Evolutionary conservation across 2,113 vertebrate genomes (phyloP).

Genomic region (Phalacrocorax aristotelis): DNA sequence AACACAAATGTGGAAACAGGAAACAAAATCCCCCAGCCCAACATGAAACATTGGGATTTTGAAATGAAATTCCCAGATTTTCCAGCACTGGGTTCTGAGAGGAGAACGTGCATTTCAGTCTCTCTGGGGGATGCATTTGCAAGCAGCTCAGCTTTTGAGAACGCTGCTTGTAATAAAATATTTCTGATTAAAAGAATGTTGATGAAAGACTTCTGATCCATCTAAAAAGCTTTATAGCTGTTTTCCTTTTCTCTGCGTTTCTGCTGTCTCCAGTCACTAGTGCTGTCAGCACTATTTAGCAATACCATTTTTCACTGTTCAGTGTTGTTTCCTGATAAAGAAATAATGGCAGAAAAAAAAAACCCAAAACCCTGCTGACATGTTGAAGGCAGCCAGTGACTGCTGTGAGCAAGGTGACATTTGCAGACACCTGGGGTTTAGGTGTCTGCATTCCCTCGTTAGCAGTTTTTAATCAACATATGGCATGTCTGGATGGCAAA

Average conservation of each 20-base stretch:
- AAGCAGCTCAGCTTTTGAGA: not conserved
- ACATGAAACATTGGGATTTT: not conserved
- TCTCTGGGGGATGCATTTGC: not conserved
- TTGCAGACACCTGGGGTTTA: not conserved
- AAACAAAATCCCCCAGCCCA: not conserved
- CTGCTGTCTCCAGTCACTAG: constrained; percentile 5
- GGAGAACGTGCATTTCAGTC: rapidly evolving
- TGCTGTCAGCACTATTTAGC: constrained; percentile 2
- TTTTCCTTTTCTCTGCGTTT: not conserved
- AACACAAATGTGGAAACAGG: not conserved
- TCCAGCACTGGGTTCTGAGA: not conserved
- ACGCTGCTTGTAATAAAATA: not conserved
- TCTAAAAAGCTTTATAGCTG: not conserved
- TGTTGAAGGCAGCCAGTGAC: not conserved
- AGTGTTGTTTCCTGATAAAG: not conserved
- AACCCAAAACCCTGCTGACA: not conserved
- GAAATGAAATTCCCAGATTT: constrained; percentile 18
- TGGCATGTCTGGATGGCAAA: not conserved
- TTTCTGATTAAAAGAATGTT: constrained; percentile 21
- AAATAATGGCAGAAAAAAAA: not conserved
- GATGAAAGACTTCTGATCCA: not conserved
- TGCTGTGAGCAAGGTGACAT: not conserved
- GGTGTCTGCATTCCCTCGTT: not conserved
- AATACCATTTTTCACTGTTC: constrained; percentile 13
- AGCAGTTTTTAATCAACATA: not conserved